Evolutionary conservation across 2,113 vertebrate species (phyloP).

Genomic region (Dolichallabes microphthalmus): DNA sequence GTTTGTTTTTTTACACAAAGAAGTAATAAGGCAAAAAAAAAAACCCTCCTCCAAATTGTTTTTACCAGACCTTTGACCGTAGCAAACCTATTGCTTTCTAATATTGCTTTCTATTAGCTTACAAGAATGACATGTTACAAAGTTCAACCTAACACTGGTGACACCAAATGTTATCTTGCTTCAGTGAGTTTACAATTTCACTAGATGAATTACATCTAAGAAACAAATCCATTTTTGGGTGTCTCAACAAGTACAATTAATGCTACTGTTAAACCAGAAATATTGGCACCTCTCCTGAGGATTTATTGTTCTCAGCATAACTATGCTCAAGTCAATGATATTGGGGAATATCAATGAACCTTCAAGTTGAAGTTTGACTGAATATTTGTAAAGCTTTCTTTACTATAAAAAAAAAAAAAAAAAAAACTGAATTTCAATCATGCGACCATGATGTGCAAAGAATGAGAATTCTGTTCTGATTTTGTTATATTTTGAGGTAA

Average conservation of each 20-base stretch:
- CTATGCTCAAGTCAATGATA: background rate
- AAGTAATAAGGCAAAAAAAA: background rate
- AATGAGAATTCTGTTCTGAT: too few species aligned
- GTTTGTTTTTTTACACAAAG: background rate
- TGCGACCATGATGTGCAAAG: too few species aligned
- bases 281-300: background rate
- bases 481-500: too few species aligned
- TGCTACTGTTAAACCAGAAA: background rate
- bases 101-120: background rate
- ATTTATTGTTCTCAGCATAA: background rate
- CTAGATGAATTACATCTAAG: background rate
- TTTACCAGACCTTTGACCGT: background rate
- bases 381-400: background rate
- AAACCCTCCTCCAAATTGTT: background rate
- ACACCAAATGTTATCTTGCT: too few species aligned
- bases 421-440: too few species aligned
- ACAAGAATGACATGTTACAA: background rate
- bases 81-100: background rate
- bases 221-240: background rate
- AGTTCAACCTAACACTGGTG: background rate
- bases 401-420: too few species aligned
- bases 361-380: background rate
- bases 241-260: background rate
- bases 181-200: background rate
- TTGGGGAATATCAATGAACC: background rate